phyloP scores from a whole-genome alignment of 2,888 invertebrate species.

The Acanthosoma haemorrhoidale region DNA sequence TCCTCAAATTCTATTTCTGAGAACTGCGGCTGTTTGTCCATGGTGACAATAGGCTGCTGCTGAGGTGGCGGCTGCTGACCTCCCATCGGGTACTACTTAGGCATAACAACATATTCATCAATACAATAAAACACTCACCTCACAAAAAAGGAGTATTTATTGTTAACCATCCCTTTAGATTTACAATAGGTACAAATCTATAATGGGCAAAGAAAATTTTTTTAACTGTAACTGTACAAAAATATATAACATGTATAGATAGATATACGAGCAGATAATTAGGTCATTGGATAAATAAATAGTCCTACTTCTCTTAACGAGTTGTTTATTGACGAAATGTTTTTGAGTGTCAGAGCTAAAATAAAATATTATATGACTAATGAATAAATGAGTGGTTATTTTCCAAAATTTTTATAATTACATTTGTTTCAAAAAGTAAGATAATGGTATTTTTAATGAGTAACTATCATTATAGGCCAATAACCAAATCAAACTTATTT shows the following conservation, averaged over 20 bases:
- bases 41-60: neutral
- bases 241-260: neutral
- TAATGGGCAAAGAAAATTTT: neutral
- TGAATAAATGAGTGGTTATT: too few relatives aligned
- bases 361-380: too few relatives aligned
- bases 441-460: too few relatives aligned
- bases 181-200: neutral
- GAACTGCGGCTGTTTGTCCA: constrained; percentile 19
- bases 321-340: too few relatives aligned
- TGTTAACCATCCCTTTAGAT: neutral
- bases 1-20: constrained; percentile 97
- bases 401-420: too few relatives aligned
- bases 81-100: constrained; percentile 21
- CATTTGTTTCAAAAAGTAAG: too few relatives aligned
- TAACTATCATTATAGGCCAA: too few relatives aligned
- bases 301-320: neutral
- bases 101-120: neutral
- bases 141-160: neutral
- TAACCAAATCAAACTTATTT: too few relatives aligned
- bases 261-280: neutral
- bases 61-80: constrained; percentile 24
- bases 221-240: neutral
- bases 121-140: neutral
- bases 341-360: too few relatives aligned
- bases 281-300: neutral